A percentile compares a stretch with the other conserved stretches of the same genome.
Conservation (phyloP, 2,113 vertebrate genomes). For the Callopanchax toddi region DNA sequence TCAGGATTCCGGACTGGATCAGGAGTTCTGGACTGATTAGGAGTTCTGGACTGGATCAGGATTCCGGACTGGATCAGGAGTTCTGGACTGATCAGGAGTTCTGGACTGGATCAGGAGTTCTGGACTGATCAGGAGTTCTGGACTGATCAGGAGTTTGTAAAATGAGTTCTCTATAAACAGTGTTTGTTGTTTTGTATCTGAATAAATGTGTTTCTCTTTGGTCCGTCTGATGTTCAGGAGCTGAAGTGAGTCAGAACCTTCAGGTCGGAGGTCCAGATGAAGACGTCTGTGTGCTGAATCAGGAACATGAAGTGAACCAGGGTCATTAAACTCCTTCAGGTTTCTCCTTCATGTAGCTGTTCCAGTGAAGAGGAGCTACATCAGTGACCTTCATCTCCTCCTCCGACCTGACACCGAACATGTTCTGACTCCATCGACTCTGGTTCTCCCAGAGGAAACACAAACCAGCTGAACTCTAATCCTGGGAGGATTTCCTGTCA, state of each 20-base stretch:
- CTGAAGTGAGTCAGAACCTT: neutral
- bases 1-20: too few species aligned
- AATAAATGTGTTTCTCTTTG: too few species aligned
- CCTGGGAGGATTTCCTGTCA: neutral
- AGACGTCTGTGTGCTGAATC: constrained; percentile 3
- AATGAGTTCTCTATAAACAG: too few species aligned
- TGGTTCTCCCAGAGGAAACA: neutral
- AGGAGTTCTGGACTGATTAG: too few species aligned
- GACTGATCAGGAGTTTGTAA: too few species aligned
- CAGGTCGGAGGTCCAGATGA: neutral
- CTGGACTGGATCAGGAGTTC: neutral
- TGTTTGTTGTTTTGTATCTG: too few species aligned
- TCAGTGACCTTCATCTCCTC: constrained; percentile 35
- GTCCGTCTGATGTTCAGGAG: too few species aligned
- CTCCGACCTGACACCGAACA: constrained; percentile 22
- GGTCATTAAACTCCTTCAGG: constrained; percentile 17
- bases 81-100: neutral
- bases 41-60: too few species aligned
- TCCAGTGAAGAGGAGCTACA: neutral
- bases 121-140: neutral
- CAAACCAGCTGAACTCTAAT: constrained; percentile 26
- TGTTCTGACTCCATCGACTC: neutral
- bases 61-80: too few species aligned
- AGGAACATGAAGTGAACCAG: constrained; percentile 5
- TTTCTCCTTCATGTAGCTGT: constrained; percentile 17